Evolutionary conservation across 2,113 vertebrate species (phyloP).

Genomic region (Sander lucioperca): DNA sequence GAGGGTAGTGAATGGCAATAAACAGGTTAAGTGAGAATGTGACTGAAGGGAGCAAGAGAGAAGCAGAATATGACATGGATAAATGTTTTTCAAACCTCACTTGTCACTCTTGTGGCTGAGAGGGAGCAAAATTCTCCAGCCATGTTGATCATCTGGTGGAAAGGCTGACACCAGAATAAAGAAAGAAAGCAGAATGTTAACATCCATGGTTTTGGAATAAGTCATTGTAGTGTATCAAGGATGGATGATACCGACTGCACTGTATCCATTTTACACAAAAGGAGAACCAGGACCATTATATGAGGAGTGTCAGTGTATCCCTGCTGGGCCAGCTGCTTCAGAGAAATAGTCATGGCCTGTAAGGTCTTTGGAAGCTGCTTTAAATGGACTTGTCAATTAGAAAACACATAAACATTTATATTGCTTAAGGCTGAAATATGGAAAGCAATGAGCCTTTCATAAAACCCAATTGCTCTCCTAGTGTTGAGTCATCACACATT

Average conservation of each 20-base stretch:
- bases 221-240: neutral
- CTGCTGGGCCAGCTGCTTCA: neutral
- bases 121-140: neutral
- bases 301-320: neutral
- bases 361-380: slow-evolving; percentile 53
- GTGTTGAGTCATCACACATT: slow-evolving; percentile 60
- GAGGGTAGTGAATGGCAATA: no score
- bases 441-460: slow-evolving; percentile 68
- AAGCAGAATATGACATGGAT: no score
- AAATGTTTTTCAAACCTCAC: neutral
- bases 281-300: neutral
- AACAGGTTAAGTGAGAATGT: no score
- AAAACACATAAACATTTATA: slow-evolving; percentile 67
- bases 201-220: neutral
- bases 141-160: neutral
- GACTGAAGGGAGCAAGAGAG: no score
- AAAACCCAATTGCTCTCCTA: slow-evolving; percentile 60
- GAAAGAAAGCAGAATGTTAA: neutral
- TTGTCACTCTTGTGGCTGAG: neutral
- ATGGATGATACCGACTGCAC: neutral
- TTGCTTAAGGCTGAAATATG: slow-evolving; percentile 68
- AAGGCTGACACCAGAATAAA: neutral
- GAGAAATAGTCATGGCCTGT: slow-evolving; percentile 51
- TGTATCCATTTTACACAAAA: neutral
- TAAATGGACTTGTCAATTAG: slow-evolving; percentile 57